A percentile compares a stretch with the other conserved stretches of the same genome.
phyloP scores from a whole-genome alignment of 2,113 vertebrate genomes.

The Pseudonaja textilis region DNA sequence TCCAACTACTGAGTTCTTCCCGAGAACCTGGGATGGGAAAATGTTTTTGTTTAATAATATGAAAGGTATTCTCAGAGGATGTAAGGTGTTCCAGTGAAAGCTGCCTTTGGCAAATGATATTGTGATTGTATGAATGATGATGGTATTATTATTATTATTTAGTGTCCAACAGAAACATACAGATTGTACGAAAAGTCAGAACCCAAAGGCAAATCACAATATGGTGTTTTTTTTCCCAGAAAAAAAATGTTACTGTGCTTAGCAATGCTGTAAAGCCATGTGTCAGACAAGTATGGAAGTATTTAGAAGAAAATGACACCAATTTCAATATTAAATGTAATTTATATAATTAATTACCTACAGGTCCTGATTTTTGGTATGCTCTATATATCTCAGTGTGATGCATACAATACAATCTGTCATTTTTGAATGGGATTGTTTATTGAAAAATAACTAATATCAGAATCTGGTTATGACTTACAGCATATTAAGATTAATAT shows the following conservation, averaged over 20 bases:
- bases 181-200: neutral
- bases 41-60: neutral
- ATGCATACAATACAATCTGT: neutral
- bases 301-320: neutral
- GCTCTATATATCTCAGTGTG: neutral
- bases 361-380: neutral
- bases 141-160: neutral
- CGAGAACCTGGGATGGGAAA: neutral
- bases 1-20: neutral
- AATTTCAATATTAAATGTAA: neutral
- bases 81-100: neutral
- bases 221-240: neutral
- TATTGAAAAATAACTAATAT: neutral
- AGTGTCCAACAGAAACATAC: neutral
- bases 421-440: neutral
- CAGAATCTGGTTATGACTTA: neutral
- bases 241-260: neutral
- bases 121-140: neutral
- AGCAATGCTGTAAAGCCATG: neutral
- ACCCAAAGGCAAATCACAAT: neutral
- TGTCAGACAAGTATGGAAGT: neutral
- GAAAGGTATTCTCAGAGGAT: neutral
- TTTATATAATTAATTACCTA: neutral
- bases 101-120: neutral
- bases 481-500: neutral